Evolutionary conservation across 2,113 vertebrate species (phyloP).

Genomic region (Mirza zaza): DNA sequence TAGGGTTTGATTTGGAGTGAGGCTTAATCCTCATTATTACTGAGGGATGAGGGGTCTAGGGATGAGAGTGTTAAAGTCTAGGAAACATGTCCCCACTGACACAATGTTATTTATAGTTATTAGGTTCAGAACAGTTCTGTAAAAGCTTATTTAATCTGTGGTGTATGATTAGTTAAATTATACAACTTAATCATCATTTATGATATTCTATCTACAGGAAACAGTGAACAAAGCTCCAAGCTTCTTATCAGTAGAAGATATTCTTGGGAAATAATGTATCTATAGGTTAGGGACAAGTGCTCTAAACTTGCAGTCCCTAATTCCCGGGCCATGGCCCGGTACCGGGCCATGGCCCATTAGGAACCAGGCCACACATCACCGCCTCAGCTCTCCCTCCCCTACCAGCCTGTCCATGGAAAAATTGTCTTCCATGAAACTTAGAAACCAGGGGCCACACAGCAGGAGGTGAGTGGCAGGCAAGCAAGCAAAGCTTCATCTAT

Average conservation of each 20-base stretch:
- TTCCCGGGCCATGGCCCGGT: too few species aligned
- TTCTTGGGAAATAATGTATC: slow-evolving; percentile 42
- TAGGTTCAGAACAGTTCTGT: slow-evolving; percentile 42
- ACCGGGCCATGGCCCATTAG: too few species aligned
- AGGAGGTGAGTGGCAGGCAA: too few species aligned
- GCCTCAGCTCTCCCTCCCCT: too few species aligned
- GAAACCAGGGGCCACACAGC: too few species aligned
- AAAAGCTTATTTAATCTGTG: slow-evolving; percentile 15
- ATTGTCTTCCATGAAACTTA: too few species aligned
- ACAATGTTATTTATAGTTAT: neutral
- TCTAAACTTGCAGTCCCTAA: neutral
- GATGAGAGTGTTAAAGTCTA: neutral
- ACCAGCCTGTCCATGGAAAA: too few species aligned
- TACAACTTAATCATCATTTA: neutral
- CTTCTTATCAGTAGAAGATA: slow-evolving; percentile 26
- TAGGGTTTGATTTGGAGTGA: neutral
- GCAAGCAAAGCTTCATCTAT: too few species aligned
- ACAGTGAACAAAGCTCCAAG: slow-evolving; percentile 6
- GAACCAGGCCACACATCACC: too few species aligned
- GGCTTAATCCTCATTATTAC: slow-evolving; percentile 23
- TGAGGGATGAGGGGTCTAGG: neutral
- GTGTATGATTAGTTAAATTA: neutral
- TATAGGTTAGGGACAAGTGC: neutral
- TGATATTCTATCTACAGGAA: neutral
- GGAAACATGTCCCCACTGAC: neutral